Evolutionary conservation across 2,888 invertebrate species (phyloP), one percentile per base, ranked within the genome.

Genomic region (Acanthosepion lycidas): DNA sequence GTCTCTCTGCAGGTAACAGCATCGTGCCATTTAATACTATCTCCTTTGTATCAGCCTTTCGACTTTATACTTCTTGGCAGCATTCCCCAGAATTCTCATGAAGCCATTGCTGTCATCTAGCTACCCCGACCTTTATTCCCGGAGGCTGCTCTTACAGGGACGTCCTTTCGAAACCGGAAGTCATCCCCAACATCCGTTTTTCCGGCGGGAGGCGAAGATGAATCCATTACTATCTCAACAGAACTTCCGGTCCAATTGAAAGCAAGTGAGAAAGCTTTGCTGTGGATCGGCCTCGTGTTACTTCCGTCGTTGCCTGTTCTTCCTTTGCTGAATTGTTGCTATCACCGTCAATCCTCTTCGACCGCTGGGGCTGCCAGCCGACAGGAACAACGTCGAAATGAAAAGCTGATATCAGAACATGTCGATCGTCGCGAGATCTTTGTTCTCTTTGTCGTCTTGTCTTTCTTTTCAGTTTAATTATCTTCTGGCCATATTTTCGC

Each of bases 101-200:
- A 59, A 59, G 59, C 23, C 59, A 59, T 59, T 59, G 23, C 59
- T 55, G 55, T 55, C 55, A 15, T 42, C 55, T 55, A 55, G 55
- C 55, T 23, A 23, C 59, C 20, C 59, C 59, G 59, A 59, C 59
- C 23, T 23, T 78, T 12, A n/a, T 78, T 78, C 78, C 78, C 78
- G 5, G n/a, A 33, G n/a, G 78, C n/a, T 78, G n/a, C 78, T 78
- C 78, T 78, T n/a, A 78, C n/a, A 78, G 78, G n/a, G 33, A 33
- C 78, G 78, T 78, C 78, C 78, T 78, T n/a, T 78, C 15, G 78
- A 78, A 78, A 78, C n/a, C 78, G 78, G 78, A 78, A n/a, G 78
- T 78, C 33, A 33, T 78, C 78, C 33, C n/a, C 9, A 78, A n/a
- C 78, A 78, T 78, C 78, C 78, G 78, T 78, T n/a, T n/a, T 78